These are phyloP conservation scores for Antedon bifida DNA, from an alignment of 35 echinoderm and acorn worm species.

Conservation along the genomic window DNA sequence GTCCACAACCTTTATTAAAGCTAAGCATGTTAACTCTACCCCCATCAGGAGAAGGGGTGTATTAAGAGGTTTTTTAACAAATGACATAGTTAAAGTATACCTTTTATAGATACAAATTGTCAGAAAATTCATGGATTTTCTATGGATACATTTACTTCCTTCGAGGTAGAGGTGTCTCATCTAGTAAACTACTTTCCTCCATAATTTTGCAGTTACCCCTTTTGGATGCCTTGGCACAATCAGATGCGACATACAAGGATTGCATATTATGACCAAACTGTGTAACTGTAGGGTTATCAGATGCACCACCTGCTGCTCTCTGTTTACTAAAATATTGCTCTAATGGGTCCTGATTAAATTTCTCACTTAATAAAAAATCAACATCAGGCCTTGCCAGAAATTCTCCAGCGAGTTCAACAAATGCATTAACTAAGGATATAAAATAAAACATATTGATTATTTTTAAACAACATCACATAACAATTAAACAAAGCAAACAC, in stretches of 20 bases:
- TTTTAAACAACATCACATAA: no score
- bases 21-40: no score
- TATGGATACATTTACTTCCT: not conserved
- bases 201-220: not conserved
- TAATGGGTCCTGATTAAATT: not conserved
- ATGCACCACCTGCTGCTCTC: not conserved
- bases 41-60: no score
- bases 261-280: conserved; percentile 9
- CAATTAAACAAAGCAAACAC: no score
- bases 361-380: not conserved
- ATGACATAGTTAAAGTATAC: no score
- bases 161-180: not conserved
- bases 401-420: not conserved
- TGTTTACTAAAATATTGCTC: conserved; percentile 2
- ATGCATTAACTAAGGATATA: not conserved
- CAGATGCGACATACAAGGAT: not conserved
- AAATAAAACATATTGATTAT: no score
- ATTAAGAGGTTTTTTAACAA: no score
- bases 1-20: no score
- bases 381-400: not conserved
- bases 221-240: not conserved
- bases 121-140: no score
- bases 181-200: not conserved
- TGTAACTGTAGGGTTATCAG: not conserved
- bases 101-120: no score